Conservation (phyloP, 2,797 vertebrate genomes). For the Meda fulgida region DNA sequence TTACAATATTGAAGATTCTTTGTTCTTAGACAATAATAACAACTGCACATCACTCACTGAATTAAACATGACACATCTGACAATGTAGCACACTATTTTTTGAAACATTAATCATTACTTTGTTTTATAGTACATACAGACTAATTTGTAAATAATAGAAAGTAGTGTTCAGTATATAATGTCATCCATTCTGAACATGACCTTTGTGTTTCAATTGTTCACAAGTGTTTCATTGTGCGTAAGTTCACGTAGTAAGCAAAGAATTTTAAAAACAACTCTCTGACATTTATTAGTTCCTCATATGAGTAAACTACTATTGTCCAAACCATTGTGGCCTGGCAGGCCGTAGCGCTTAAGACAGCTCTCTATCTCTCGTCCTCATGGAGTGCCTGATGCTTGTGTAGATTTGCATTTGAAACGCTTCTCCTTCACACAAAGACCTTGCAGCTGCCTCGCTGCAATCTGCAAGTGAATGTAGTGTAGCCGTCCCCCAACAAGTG, state of each 20-base stretch:
- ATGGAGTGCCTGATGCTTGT: slow-evolving; percentile 60
- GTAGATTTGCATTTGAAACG: slow-evolving; percentile 68
- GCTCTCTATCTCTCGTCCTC: slow-evolving; percentile 45
- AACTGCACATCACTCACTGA: background rate
- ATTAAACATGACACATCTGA: background rate
- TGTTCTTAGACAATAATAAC: background rate
- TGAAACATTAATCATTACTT: background rate
- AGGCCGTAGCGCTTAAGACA: slow-evolving; percentile 7
- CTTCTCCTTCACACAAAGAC: slow-evolving; percentile 58
- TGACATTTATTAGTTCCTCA: background rate
- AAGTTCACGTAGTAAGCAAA: background rate
- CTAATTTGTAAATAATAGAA: background rate
- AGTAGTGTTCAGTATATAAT: background rate
- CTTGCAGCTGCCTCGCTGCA: slow-evolving; percentile 57
- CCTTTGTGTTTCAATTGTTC: background rate
- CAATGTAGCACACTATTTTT: background rate
- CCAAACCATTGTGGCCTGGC: background rate
- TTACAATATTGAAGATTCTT: background rate
- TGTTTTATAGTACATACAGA: background rate
- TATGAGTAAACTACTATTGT: background rate
- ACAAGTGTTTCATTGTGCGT: background rate
- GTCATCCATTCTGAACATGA: background rate
- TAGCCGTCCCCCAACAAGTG: slow-evolving; percentile 42
- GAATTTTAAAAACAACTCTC: background rate
- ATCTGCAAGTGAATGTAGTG: slow-evolving; percentile 64